These are phyloP conservation scores for Hoplodrina ambigua DNA, from an alignment of 2,888 invertebrate species.

Conservation along the genomic window DNA sequence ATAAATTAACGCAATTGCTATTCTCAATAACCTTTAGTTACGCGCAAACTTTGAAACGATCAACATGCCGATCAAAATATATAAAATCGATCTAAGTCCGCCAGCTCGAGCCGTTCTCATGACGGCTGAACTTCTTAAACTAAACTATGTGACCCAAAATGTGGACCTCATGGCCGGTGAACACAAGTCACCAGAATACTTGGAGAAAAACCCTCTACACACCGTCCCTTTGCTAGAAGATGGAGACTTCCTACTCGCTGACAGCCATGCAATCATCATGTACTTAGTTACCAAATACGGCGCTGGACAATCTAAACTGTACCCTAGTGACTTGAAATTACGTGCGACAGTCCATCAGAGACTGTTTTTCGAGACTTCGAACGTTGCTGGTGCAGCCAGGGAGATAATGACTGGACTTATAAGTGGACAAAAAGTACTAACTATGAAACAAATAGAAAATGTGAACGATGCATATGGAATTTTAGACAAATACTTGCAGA, in stretches of 20 bases:
- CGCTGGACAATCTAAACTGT: conserved; percentile 66
- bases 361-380: conserved; percentile 68
- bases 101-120: conserved; percentile 70
- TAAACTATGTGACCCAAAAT: conserved; percentile 65
- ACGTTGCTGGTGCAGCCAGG: conserved; percentile 63
- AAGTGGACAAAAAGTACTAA: conserved; percentile 31
- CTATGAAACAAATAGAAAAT: conserved; percentile 53
- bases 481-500: conserved; percentile 71
- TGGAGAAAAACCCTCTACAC: conserved; percentile 73
- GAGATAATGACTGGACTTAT: conserved; percentile 8
- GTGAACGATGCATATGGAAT: conserved; percentile 69
- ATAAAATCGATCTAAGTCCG: conserved; percentile 69
- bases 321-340: conserved; percentile 68
- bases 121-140: conserved; percentile 67
- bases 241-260: conserved; percentile 69
- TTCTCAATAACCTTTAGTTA: conserved; percentile 2
- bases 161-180: conserved; percentile 64
- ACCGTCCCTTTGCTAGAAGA: conserved; percentile 74
- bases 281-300: conserved; percentile 75
- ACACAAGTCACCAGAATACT: conserved; percentile 66
- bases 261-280: conserved; percentile 74
- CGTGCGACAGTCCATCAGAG: conserved; percentile 71
- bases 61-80: conserved; percentile 69
- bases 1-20: not conserved
- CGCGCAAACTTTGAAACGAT: not conserved